Percentiles rank a stretch among this genome's conserved stretches.
Evolutionary conservation across 1,140 invertebrate genomes (phyloP).

Genomic region (Babylonia areolata): DNA sequence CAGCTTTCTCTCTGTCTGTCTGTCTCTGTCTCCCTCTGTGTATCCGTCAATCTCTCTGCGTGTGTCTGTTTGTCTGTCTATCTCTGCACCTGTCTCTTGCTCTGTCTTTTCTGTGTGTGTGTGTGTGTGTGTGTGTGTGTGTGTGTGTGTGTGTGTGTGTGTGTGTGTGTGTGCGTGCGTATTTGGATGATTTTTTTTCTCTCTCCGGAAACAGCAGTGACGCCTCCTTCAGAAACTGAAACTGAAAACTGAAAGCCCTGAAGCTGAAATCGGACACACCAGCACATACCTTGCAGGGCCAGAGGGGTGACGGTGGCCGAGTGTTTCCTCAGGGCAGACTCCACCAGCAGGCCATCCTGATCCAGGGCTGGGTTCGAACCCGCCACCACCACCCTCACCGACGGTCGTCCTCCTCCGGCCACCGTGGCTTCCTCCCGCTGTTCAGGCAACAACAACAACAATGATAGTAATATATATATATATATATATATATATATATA

Average conservation of each 20-base stretch:
- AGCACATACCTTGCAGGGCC: slow-evolving; percentile 18
- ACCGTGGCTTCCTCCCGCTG: slow-evolving; percentile 16
- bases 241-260: neutral
- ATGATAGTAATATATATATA: neutral
- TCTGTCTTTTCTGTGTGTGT: too few species aligned
- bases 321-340: slow-evolving; percentile 29
- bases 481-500: neutral
- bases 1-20: too few species aligned
- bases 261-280: neutral
- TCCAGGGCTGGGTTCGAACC: slow-evolving; percentile 18
- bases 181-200: too few species aligned
- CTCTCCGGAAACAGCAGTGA: too few species aligned
- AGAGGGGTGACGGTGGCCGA: slow-evolving; percentile 2
- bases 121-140: too few species aligned
- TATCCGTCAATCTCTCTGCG: too few species aligned
- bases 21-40: too few species aligned
- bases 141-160: too few species aligned
- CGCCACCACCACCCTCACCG: slow-evolving; percentile 25
- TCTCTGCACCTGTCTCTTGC: too few species aligned
- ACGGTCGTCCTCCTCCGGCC: neutral
- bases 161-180: too few species aligned
- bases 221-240: too few species aligned
- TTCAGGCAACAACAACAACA: neutral
- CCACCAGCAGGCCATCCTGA: slow-evolving; percentile 23
- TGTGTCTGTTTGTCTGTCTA: too few species aligned